Conservation (phyloP, 2,888 invertebrate genomes). For the Trichacis sp. region DNA sequence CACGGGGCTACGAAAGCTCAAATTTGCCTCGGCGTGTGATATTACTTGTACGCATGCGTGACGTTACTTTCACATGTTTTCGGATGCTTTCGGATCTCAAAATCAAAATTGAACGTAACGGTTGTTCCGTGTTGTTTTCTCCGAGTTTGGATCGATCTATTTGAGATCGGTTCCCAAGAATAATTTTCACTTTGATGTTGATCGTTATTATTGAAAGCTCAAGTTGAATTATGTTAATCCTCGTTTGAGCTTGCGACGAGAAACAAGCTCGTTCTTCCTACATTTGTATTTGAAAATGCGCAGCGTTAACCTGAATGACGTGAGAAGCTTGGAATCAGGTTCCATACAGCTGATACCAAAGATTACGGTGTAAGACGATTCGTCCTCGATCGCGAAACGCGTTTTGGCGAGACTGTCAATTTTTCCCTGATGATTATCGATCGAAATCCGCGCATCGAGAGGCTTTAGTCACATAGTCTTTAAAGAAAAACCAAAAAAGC, state of each 20-base stretch:
- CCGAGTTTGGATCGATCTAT: no score
- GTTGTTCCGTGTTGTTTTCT: no score
- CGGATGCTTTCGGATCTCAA: constrained; percentile 44
- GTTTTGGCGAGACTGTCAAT: neutral
- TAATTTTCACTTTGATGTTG: no score
- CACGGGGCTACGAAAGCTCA: constrained; percentile 9
- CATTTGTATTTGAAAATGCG: no score
- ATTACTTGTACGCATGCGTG: constrained; percentile 20
- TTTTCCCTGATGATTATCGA: no score
- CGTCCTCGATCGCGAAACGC: constrained; percentile 47
- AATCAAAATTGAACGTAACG: no score
- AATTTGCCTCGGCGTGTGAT: constrained; percentile 3
- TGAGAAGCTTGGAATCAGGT: constrained; percentile 47
- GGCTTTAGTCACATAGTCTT: constrained; percentile 52
- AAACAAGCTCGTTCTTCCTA: no score
- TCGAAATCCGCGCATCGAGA: constrained; percentile 31
- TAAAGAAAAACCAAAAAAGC: constrained; percentile 54
- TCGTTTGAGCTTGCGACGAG: no score
- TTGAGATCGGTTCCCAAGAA: no score
- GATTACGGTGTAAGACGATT: constrained; percentile 60
- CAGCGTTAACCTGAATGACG: constrained; percentile 9
- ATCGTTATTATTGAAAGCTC: no score
- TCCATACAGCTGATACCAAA: constrained; percentile 68
- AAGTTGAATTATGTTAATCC: neutral
- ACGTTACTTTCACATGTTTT: constrained; percentile 28